Conservation (phyloP, 2,888 invertebrate species). For the Congeria kusceri region DNA sequence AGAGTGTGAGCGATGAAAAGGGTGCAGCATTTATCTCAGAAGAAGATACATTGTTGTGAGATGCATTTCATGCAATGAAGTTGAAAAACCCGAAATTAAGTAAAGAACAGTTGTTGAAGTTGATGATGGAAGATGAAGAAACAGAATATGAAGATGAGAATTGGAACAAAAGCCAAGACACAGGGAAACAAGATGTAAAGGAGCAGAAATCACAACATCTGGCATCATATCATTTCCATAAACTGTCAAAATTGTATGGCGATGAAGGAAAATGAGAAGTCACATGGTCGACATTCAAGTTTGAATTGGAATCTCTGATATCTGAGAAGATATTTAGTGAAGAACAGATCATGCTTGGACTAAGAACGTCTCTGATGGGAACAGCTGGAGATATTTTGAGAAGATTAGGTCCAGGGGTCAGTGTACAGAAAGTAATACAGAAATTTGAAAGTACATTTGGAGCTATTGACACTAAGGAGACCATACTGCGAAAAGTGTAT, state of each 20-base stretch:
- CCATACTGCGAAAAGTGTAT: not conserved
- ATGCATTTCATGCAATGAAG: too few species aligned
- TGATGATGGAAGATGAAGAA: too few species aligned
- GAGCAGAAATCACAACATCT: too few species aligned
- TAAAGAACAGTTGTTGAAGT: too few species aligned
- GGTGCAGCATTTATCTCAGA: too few species aligned
- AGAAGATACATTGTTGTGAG: too few species aligned
- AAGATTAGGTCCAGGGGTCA: not conserved
- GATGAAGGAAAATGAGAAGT: conserved; percentile 16
- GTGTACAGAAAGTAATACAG: not conserved
- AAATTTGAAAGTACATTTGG: not conserved
- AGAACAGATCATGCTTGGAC: conserved; percentile 8
- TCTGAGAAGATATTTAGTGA: conserved; percentile 1
- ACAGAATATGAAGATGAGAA: too few species aligned
- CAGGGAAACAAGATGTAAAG: too few species aligned
- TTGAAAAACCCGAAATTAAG: too few species aligned
- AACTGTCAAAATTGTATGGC: conserved; percentile 18
- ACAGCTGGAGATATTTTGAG: not conserved
- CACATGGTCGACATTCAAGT: conserved; percentile 15
- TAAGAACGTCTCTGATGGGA: not conserved
- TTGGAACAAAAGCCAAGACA: too few species aligned
- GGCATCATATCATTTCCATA: conserved; percentile 12
- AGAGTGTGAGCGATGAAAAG: too few species aligned
- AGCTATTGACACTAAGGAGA: not conserved
- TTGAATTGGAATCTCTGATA: not conserved